Evolutionary conservation across 30 jellyfish, hydroid and myxozoan genomes (phyloP), one percentile per base, ranked within the genome.

Genomic region (Aurelia sp.): DNA sequence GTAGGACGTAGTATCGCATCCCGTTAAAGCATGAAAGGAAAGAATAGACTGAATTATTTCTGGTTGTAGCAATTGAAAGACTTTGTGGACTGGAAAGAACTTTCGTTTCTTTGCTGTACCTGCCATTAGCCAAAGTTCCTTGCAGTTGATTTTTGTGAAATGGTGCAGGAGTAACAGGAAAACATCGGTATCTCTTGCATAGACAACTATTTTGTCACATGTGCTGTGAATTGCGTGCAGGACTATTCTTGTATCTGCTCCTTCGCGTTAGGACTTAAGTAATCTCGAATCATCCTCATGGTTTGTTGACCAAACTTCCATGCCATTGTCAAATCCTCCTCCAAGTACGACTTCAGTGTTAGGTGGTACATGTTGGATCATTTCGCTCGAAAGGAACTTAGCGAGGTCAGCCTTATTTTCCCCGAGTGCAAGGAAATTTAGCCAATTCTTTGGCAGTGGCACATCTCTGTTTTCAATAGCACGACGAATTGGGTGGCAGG

Each of bases 171-270:
- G n/a, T n/a, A n/a, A 72, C 68, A 72, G 84, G 84, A 72, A 72
- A 72, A 72, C 68, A 72, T 72, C 69, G 52, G 84, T 72, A 72
- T 72, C 70, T 72, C 84, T 41, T 72, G 84, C 84, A 72, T 72
- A 18, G 68, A 16, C 10, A 16, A 58, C 23, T 35, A 35, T 35
- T 35, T 35, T 35, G 47, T 35, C 47, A 35, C 47, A 35, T 35
- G 47, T 35, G 47, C 84, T 51, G 84, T 72, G 84, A n/a, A 72
- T 51, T 72, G 84, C 84, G 47, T 72, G 84, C n/a, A 52, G 53
- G 70, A 72, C 69, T 70, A 72, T 72, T 37, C 68, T 72, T 72
- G 84, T 72, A 51, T 72, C 84, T 72, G 84, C 84, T 51, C 44
- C 84, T 37, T 40, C 84, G 40, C 44, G 84, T 35, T 4, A 3